Percentiles rank a stretch among this genome's conserved stretches.
Conservation (phyloP, 2,113 vertebrate genomes). For the Microcebus tavaratra region DNA sequence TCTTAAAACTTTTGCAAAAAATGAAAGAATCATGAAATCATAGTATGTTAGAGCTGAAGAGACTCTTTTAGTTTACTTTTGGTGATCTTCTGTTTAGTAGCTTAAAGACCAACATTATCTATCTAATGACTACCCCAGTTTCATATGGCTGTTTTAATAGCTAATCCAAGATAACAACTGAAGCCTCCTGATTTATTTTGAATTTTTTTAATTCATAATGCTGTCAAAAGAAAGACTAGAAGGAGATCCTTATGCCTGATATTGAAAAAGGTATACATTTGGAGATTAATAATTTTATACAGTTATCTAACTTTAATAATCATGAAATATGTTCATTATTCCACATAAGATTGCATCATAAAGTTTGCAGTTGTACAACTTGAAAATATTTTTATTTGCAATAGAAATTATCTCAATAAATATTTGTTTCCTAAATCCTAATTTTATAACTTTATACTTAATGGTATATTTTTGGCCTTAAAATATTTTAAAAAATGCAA, state of each 20-base stretch:
- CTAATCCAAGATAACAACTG: not conserved
- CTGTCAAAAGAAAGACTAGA: slow-evolving; percentile 36
- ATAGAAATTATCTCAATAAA: slow-evolving; percentile 1
- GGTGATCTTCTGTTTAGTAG: not conserved
- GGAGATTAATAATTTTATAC: slow-evolving; percentile 10
- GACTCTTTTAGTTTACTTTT: not conserved
- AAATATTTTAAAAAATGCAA: not conserved
- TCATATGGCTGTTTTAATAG: not conserved
- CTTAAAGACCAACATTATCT: not conserved
- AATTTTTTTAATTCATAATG: not conserved
- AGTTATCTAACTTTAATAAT: not conserved
- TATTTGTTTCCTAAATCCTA: slow-evolving; percentile 12
- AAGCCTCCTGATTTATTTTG: slow-evolving; percentile 22
- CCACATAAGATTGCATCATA: not conserved
- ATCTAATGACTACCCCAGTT: not conserved
- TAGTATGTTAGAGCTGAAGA: not conserved
- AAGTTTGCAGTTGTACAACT: not conserved
- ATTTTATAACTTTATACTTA: slow-evolving; percentile 30
- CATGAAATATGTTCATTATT: not conserved
- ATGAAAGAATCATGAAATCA: not conserved
- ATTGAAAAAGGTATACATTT: slow-evolving; percentile 20
- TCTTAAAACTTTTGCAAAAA: not conserved
- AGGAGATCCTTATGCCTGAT: not conserved
- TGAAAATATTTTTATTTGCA: not conserved
- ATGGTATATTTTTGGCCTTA: not conserved